phyloP scores from a whole-genome alignment of 2,888 invertebrate genomes.

The Trachelus troglodyta region DNA sequence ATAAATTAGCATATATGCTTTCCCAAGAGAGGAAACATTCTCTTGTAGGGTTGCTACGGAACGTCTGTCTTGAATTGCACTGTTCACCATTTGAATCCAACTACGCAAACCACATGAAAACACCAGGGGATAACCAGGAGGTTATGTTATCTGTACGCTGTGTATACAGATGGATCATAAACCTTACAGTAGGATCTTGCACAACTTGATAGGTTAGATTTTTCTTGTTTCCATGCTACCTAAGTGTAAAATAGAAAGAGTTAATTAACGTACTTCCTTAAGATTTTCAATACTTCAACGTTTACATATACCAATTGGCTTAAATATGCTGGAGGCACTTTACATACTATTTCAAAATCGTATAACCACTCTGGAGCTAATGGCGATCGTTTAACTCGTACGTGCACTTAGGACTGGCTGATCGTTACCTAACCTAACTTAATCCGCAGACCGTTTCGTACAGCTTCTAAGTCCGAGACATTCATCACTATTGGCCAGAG shows the following conservation, averaged over 20 bases:
- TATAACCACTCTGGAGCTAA: background rate
- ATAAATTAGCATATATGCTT: constrained; percentile 19
- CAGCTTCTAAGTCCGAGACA: background rate
- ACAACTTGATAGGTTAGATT: background rate
- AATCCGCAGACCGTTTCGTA: background rate
- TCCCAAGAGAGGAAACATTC: constrained; percentile 18
- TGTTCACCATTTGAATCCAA: background rate
- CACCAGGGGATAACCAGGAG: background rate
- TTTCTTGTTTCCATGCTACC: background rate
- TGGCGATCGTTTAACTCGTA: background rate
- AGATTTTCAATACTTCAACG: background rate
- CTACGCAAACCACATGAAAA: background rate
- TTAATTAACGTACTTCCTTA: background rate
- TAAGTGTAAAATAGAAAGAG: background rate
- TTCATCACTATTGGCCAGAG: constrained; percentile 4
- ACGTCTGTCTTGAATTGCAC: background rate
- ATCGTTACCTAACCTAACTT: background rate
- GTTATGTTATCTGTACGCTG: background rate
- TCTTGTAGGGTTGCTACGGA: constrained; percentile 4
- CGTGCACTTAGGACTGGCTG: background rate
- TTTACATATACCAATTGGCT: background rate
- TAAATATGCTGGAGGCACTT: background rate
- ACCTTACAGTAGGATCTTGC: background rate
- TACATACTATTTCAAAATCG: background rate
- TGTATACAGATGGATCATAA: background rate